These are phyloP conservation scores for Thalassophryne amazonica DNA, from an alignment of 2,797 vertebrate genomes.

Conservation along the genomic window DNA sequence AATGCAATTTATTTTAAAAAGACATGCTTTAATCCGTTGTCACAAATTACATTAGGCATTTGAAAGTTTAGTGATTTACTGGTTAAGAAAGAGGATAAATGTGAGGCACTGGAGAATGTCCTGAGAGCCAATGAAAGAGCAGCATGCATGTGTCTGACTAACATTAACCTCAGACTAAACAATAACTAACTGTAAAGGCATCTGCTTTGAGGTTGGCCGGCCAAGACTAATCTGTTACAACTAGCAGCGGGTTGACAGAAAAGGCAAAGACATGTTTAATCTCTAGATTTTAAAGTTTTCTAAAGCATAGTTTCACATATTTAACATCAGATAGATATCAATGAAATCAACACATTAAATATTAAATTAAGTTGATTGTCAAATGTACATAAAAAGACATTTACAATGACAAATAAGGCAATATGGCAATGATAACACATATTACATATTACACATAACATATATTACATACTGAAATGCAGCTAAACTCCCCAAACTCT, in stretches of 20 bases:
- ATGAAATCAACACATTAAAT: background rate
- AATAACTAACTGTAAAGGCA: constrained; percentile 63
- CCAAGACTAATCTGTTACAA: constrained; percentile 53
- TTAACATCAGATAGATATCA: constrained; percentile 1
- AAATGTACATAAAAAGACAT: background rate
- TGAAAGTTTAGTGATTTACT: constrained; percentile 35
- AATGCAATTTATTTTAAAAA: constrained; percentile 8
- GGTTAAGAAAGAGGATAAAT: constrained; percentile 8
- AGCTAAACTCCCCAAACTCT: too few relatives aligned
- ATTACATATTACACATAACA: too few relatives aligned
- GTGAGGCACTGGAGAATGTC: constrained; percentile 31
- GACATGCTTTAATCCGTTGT: constrained; percentile 17
- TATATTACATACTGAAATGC: background rate
- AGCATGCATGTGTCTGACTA: constrained; percentile 51
- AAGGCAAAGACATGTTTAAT: constrained; percentile 29
- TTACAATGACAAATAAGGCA: background rate
- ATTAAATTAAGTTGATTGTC: background rate
- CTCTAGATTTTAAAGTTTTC: constrained; percentile 3
- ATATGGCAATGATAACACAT: too few relatives aligned
- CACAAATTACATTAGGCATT: background rate
- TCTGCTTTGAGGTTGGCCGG: constrained; percentile 60
- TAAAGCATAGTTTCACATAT: background rate
- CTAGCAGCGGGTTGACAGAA: constrained; percentile 44
- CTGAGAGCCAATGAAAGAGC: background rate
- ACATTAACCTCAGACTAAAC: constrained; percentile 76